Conservation (phyloP, 2,888 invertebrate species). For the Tipula vernalis region DNA sequence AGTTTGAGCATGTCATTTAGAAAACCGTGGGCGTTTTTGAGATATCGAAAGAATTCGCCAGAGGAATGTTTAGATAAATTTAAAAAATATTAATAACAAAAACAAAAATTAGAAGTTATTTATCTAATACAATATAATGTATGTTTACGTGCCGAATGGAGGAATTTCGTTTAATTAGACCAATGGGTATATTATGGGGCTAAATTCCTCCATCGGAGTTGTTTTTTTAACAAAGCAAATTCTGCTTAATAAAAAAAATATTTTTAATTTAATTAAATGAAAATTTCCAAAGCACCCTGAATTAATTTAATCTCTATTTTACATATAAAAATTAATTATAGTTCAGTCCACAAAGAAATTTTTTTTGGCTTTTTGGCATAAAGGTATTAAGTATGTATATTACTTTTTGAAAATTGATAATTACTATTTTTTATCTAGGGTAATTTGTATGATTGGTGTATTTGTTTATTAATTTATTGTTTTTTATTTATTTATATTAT, state of each 20-base stretch:
- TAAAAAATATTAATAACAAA: neutral
- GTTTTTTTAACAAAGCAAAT: neutral
- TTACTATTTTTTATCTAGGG: neutral
- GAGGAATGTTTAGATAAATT: neutral
- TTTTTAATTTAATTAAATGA: neutral
- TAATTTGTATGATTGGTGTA: conserved; percentile 4
- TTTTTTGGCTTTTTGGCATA: neutral
- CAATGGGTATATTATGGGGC: neutral
- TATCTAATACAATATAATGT: neutral
- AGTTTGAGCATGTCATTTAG: neutral
- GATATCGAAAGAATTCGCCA: neutral
- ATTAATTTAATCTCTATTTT: neutral
- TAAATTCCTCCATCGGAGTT: neutral
- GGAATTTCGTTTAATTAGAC: neutral
- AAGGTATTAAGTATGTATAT: neutral
- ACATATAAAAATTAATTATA: neutral
- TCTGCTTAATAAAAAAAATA: neutral
- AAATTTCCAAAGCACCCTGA: neutral
- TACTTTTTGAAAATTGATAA: neutral
- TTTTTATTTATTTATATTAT: neutral
- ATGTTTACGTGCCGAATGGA: neutral
- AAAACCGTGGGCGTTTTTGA: neutral
- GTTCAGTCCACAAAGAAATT: neutral
- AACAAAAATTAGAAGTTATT: neutral
- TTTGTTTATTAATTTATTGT: neutral